Base-by-base conservation (phyloP, 2,113 vertebrate genomes). In the Pseudorhombus dupliciocellatus region DNA sequence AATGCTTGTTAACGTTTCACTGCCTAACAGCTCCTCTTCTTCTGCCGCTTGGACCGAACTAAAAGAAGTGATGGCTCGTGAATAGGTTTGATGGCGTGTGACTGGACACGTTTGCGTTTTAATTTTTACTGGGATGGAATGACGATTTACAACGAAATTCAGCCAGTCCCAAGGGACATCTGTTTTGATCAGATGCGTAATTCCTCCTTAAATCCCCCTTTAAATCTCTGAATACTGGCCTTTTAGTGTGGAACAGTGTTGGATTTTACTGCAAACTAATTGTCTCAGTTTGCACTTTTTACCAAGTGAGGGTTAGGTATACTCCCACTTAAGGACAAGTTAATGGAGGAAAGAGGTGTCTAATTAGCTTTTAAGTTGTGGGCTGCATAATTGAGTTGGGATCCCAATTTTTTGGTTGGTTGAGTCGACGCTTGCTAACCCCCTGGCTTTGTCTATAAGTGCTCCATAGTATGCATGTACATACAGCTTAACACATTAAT, bases 341-440 rank as follows among this genome's bases (percentile, higher is more conserved):
- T 84, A 82, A 84, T 84, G 62, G 72, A 63, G 73, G 42, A 37
- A 55, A 8, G 11, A 59, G 8, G 11, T 26, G 75, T 78, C 61
- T 76, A 73, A 87, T 87, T 83, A 84, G 54, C 58, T 46, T 20
- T 24, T n/a, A 40, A 60, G 22, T 69, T 77, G 68, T 56, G 42
- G 50, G 55, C 60, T 51, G 54, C 61, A 51, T 80, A 83, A 85
- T 86, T 79, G 66, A 82, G 61, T 71, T 79, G 66, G 54, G 66
- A 48, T 52, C 53, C 42, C 24, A 80, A 80, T 85, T 82, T 77
- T 69, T 37, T 76, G 80, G 67, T 59, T 70, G 82, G 66, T 28
- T 85, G 75, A 81, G 40, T 64, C 40, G 7, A 7, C 46, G 37
- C 21, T 73, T 59, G 53, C 71, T 77, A 50, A 70, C 24, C 10